Evolutionary conservation across 2,797 vertebrate genomes (phyloP).

Genomic region (Aldrovandia affinis): DNA sequence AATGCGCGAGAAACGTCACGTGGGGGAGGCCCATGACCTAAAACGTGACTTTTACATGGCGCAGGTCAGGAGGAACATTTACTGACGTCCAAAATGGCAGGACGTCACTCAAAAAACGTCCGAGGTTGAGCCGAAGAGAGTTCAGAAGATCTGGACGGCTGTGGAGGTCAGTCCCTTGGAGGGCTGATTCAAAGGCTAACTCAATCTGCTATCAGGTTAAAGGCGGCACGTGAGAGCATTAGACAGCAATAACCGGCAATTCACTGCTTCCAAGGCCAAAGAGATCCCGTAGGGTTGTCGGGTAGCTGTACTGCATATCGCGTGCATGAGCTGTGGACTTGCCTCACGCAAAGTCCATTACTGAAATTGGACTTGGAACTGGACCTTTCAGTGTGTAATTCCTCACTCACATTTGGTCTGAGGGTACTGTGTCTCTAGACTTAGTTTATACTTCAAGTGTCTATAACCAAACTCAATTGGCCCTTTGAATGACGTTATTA

Average conservation of each 20-base stretch:
- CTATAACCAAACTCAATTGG: neutral
- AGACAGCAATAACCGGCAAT: neutral
- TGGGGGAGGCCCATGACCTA: constrained; percentile 21
- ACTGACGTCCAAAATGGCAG: constrained; percentile 6
- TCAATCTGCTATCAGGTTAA: neutral
- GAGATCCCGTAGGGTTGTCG: neutral
- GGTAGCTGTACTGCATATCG: neutral
- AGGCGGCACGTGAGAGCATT: neutral
- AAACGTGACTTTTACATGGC: neutral
- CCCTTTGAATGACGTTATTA: neutral
- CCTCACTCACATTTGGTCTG: neutral
- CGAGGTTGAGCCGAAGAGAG: neutral
- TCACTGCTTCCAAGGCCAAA: neutral
- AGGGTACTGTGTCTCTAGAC: neutral
- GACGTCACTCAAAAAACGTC: constrained; percentile 1
- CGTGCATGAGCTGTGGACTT: neutral
- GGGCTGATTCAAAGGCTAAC: neutral
- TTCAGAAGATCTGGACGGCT: neutral
- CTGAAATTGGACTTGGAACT: neutral
- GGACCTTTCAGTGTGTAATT: neutral
- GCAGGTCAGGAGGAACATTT: constrained; percentile 26
- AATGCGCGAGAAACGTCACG: constrained; percentile 2
- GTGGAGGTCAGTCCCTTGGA: neutral
- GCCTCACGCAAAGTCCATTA: neutral
- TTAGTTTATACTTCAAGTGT: neutral